A percentile compares a stretch with the other conserved stretches of the same genome.
Evolutionary conservation across 1,140 invertebrate genomes (phyloP).

Genomic region (Phymastichus coffea): DNA sequence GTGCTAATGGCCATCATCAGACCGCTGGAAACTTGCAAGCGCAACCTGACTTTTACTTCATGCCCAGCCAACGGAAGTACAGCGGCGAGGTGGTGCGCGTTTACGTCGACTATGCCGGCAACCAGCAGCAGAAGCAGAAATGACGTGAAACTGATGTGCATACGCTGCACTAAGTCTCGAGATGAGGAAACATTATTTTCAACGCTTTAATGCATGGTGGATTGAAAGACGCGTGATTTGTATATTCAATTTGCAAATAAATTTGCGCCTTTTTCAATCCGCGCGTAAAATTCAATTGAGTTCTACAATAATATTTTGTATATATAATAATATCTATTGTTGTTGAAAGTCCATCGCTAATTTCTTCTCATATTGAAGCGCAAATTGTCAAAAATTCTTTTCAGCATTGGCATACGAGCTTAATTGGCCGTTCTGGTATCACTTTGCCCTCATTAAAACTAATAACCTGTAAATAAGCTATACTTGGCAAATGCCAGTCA

Average conservation of each 20-base stretch:
- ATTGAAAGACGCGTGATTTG: background rate
- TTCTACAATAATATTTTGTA: constrained; percentile 19
- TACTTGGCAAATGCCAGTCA: constrained; percentile 21
- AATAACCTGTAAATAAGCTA: constrained; percentile 22
- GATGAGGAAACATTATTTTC: constrained; percentile 30
- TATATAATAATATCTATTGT: constrained; percentile 21
- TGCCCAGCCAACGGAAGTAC: constrained; percentile 91
- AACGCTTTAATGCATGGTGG: background rate
- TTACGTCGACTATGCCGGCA: constrained; percentile 74
- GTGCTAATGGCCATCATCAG: constrained; percentile 20
- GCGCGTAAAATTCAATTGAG: background rate
- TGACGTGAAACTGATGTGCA: too few relatives aligned
- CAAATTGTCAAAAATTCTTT: too few relatives aligned
- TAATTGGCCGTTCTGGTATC: too few relatives aligned
- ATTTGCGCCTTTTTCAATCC: constrained; percentile 5
- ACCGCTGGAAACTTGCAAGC: constrained; percentile 21
- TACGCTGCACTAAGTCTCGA: too few relatives aligned
- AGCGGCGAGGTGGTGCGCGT: constrained; percentile 90
- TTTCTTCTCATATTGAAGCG: too few relatives aligned
- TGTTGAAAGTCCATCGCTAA: constrained; percentile 22
- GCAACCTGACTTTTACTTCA: constrained; percentile 89
- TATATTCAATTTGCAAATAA: background rate
- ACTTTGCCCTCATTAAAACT: too few relatives aligned
- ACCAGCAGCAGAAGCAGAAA: too few relatives aligned
- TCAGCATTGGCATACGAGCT: too few relatives aligned